phyloP scores from a whole-genome alignment of 2,113 vertebrate genomes.

The Microtus pennsylvanicus region DNA sequence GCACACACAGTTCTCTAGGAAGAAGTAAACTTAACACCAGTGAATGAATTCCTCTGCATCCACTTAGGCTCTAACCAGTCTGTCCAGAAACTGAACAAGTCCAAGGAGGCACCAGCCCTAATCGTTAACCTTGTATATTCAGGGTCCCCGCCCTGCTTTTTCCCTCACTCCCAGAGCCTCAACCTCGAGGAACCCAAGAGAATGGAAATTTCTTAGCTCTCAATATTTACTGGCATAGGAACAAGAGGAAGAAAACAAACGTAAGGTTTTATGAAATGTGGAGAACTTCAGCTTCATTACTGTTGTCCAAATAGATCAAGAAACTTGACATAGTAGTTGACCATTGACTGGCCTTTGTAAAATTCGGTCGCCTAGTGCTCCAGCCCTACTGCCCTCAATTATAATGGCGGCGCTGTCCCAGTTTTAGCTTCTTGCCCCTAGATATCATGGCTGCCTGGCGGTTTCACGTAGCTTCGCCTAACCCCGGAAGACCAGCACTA shows the following conservation, averaged over 20 bases:
- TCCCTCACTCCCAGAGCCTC: neutral
- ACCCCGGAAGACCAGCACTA: slow-evolving; percentile 73
- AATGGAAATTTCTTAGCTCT: slow-evolving; percentile 22
- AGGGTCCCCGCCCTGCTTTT: neutral
- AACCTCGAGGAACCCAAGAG: slow-evolving; percentile 19
- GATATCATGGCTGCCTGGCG: slow-evolving; percentile 61
- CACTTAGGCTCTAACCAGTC: neutral
- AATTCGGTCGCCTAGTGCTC: neutral
- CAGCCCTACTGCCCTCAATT: slow-evolving; percentile 48
- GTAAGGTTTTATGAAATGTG: slow-evolving; percentile 69
- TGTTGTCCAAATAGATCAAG: neutral
- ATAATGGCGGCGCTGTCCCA: slow-evolving; percentile 25
- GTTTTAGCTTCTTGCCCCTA: slow-evolving; percentile 62
- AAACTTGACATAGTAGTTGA: neutral
- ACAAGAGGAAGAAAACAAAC: neutral
- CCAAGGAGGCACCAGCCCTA: neutral
- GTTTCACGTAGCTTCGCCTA: slow-evolving; percentile 68
- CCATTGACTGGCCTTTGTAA: neutral
- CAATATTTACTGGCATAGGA: slow-evolving; percentile 56
- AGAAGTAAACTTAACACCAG: neutral
- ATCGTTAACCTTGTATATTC: neutral
- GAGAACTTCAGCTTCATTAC: slow-evolving; percentile 16
- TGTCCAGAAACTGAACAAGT: neutral
- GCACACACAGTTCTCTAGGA: neutral
- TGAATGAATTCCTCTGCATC: neutral